Base-by-base conservation (phyloP, 2,113 vertebrate species). In the Arothron firmamentum region DNA sequence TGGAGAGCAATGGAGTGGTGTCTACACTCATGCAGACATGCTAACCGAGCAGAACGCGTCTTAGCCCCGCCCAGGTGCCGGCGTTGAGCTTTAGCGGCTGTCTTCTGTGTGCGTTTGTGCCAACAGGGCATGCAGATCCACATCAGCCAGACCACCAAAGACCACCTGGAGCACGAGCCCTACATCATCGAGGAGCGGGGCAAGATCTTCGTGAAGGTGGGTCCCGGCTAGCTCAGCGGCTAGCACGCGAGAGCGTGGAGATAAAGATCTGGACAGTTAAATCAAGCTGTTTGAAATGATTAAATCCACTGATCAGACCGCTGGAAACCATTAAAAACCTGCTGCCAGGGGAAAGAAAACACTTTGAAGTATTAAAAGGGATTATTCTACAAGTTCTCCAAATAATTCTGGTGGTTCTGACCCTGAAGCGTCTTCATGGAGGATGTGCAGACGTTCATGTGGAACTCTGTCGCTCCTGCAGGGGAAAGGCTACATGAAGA, bases 401-500 rank as follows among this genome's bases (percentile, higher is more conserved):
- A 23, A 3, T 23, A 23, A 23, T 23, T 23, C 21, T n/a, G n/a
- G n/a, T n/a, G n/a, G n/a, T n/a, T n/a, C n/a, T n/a, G n/a, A n/a
- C n/a, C n/a, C n/a, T n/a, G n/a, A n/a, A n/a, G n/a, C 11, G 4
- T 42, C 31, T 45, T 43, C 6, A 34, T 21, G 21, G n/a, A 10
- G 12, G 16, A 48, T 67, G 0, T 3, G 11, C 6, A 47, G 45
- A 47, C 6, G 45, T 4, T n/a, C 25, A 28, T 7, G 25, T 5
- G 1, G 25, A 28, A 28, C 25, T 28, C 25, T 46, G 45, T 17
- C 15, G 15, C 45, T 47, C 10, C 56, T 58, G 1, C 58, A 90
- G 89, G 90, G 86, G 4, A 91, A 91, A 81, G 89, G 89, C 59
- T 90, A 90, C 74, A 91, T 91, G 87, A 91, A 90, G 79, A 91